phyloP scores from a whole-genome alignment of 2,888 invertebrate species.

The Meiosimyza platycephala region DNA sequence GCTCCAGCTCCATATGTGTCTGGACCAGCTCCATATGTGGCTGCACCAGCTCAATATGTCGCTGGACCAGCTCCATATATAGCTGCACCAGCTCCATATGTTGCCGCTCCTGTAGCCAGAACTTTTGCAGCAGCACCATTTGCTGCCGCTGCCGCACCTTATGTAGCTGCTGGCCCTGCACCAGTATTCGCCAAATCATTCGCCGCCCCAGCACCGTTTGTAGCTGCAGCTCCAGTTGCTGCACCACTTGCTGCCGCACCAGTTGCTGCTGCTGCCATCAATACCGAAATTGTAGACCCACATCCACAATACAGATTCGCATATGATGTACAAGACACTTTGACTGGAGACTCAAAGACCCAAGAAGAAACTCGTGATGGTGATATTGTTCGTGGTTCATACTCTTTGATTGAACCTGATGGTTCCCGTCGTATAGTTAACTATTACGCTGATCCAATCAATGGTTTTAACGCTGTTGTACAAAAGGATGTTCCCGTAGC shows the following conservation, averaged over 20 bases:
- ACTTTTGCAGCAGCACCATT: constrained; percentile 49
- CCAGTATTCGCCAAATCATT: constrained; percentile 45
- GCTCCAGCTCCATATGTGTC: constrained; percentile 43
- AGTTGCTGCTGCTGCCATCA: constrained; percentile 49
- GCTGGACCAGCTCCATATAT: constrained; percentile 46
- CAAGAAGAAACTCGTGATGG: constrained; percentile 69
- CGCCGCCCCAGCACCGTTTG: constrained; percentile 48
- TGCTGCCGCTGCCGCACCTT: constrained; percentile 50
- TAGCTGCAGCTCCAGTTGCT: constrained; percentile 47
- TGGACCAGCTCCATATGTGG: constrained; percentile 47
- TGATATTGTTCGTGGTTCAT: constrained; percentile 69
- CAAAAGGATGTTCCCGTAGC: constrained; percentile 66
- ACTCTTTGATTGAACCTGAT: constrained; percentile 68
- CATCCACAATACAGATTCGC: constrained; percentile 68
- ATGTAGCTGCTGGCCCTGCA: constrained; percentile 39
- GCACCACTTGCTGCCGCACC: constrained; percentile 47
- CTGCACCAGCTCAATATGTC: constrained; percentile 44
- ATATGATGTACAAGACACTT: constrained; percentile 68
- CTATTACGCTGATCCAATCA: constrained; percentile 68
- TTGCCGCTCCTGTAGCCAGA: constrained; percentile 46
- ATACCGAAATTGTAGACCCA: constrained; percentile 66
- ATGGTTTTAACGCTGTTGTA: constrained; percentile 69
- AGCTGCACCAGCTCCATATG: constrained; percentile 38
- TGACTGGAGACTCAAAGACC: constrained; percentile 69
- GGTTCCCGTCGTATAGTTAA: constrained; percentile 68